These are phyloP conservation scores for Uloborus plumipes DNA, from an alignment of 2,888 invertebrate species.

Conservation along the genomic window DNA sequence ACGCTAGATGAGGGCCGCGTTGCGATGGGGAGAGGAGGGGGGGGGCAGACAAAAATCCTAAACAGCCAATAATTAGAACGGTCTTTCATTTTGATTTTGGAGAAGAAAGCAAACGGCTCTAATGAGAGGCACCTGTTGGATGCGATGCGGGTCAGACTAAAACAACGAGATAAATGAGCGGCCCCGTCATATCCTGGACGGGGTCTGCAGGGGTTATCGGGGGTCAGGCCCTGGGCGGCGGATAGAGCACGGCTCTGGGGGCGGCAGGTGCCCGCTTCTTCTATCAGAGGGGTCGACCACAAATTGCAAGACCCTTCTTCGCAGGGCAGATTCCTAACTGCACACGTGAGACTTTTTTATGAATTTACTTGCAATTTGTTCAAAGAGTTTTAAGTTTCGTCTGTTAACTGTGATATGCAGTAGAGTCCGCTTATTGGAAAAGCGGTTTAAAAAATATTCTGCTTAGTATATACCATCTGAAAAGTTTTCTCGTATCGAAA, in stretches of 20 bases:
- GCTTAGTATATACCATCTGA: too few species aligned
- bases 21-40: constrained; percentile 1
- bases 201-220: constrained; percentile 42
- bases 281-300: constrained; percentile 8
- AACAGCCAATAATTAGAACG: constrained; percentile 35
- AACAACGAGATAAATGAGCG: constrained; percentile 54
- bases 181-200: constrained; percentile 43
- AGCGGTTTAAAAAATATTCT: too few species aligned
- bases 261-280: too few species aligned
- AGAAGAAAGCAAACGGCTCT: too few species aligned
- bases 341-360: too few species aligned
- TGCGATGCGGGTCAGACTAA: constrained; percentile 49
- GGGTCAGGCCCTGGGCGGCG: constrained; percentile 49
- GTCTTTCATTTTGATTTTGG: background rate
- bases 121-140: constrained; percentile 29
- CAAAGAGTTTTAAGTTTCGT: too few species aligned
- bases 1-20: background rate
- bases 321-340: too few species aligned
- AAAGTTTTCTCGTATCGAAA: too few species aligned
- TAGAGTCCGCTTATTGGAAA: too few species aligned
- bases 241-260: constrained; percentile 41
- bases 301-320: too few species aligned
- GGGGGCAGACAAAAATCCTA: constrained; percentile 28
- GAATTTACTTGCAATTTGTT: too few species aligned
- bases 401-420: too few species aligned